Base-by-base conservation (phyloP, 2,888 invertebrate genomes). In the Nephrotoma flavescens region DNA sequence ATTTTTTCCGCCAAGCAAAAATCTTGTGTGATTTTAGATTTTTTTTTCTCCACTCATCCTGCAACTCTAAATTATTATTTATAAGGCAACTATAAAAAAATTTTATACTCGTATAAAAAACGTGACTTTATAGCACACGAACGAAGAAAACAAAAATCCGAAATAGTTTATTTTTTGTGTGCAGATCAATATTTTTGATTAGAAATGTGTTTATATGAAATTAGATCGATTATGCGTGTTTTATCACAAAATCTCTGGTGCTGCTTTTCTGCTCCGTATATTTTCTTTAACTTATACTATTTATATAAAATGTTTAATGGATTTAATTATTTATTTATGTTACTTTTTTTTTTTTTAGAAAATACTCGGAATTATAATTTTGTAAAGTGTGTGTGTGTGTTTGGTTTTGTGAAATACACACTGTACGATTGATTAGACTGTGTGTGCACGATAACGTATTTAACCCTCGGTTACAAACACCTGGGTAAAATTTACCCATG, bases 1-100 rank as follows among this genome's bases (percentile, higher is more conserved):
- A 85, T 44, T 85, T 42, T 31, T 42, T 44, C 7, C 42, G 31
- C 85, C 19, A 85, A 85, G 42, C 57, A 57, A 44, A 85, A 85
- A 41, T 19, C 85, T 44, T 44, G 19, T 44, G 19, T 85, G 44
- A 85, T 42, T 85, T 15, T 4, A 44, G 42, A 6, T 84, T 84
- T 12, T 84, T 84, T 85, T 71, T 71, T n/a, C 42, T 85, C 11
- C 42, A 42, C 84, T 85, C 84, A 42, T 85, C 84, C n/a, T 85
- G 41, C 84, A 85, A 85, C 41, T 19, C 19, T 42, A 85, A 85
- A 85, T 42, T 42, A 85, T 42, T 85, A 85, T 42, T 85, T n/a
- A 85, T 85, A 41, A 85, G n/a, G 42, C 42, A 42, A 71, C 71
- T 71, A 31, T 31, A 31, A 31, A 71, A 71, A 31, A 31, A 71